phyloP scores from a whole-genome alignment of 37 sponge, comb jelly and placozoan genomes.

The Halisarca cf. caerulea region DNA sequence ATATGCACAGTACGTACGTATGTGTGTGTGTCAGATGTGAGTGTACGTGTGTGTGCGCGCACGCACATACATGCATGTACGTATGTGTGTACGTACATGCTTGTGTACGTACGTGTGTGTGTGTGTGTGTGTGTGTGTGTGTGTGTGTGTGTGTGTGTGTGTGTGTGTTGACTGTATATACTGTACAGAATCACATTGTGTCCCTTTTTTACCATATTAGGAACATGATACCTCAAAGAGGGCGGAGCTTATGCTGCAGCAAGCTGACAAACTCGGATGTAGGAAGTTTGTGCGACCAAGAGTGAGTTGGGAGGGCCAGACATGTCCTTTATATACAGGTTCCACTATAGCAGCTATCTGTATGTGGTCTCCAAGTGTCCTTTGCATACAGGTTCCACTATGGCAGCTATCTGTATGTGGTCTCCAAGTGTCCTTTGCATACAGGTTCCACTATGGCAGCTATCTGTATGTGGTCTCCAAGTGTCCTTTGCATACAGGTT shows the following conservation, averaged over 20 bases:
- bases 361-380: no score
- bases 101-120: neutral
- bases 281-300: conserved; percentile 90
- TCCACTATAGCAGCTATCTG: no score
- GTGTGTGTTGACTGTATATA: neutral
- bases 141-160: neutral
- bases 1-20: no score
- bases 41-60: conserved; percentile 3
- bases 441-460: neutral
- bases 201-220: conserved; percentile 11
- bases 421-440: no score
- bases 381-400: no score
- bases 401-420: no score
- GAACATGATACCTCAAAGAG: conserved; percentile 70
- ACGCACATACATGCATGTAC: no score
- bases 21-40: no score
- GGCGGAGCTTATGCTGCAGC: conserved; percentile 85
- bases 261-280: conserved; percentile 94
- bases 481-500: no score
- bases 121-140: neutral
- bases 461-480: neutral
- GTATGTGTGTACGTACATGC: no score
- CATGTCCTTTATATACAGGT: no score
- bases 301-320: conserved; percentile 36
- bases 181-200: neutral